phyloP scores from a whole-genome alignment of 2,113 vertebrate species.

The Callocephalon fimbriatum region DNA sequence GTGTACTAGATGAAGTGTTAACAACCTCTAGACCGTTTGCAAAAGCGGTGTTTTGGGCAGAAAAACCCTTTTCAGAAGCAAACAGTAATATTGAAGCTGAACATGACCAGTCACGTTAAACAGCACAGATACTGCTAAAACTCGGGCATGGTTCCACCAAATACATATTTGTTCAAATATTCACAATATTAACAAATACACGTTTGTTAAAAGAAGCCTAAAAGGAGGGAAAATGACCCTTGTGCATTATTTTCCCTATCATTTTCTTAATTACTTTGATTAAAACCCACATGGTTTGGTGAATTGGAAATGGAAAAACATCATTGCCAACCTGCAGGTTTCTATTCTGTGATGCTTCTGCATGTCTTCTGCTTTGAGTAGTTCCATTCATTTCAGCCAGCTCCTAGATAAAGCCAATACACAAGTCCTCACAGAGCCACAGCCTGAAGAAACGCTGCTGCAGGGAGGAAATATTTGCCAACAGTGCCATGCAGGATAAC shows the following conservation, averaged over 20 bases:
- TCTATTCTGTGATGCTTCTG: not conserved
- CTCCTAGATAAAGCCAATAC: rapidly evolving
- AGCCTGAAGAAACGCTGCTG: rapidly evolving
- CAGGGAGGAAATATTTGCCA: not conserved
- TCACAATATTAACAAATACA: not conserved
- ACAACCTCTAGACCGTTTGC: rapidly evolving
- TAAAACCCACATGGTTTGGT: not conserved
- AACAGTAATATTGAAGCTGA: not conserved
- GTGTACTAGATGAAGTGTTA: rapidly evolving
- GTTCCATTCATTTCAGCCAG: not conserved
- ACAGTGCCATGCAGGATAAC: rapidly evolving
- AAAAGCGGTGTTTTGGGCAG: not conserved
- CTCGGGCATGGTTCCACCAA: not conserved
- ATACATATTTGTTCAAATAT: not conserved
- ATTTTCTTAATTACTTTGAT: not conserved
- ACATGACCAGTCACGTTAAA: not conserved
- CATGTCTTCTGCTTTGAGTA: not conserved
- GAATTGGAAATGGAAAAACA: not conserved
- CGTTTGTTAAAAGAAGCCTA: not conserved
- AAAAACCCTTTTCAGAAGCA: not conserved
- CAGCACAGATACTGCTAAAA: not conserved
- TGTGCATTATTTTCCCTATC: rapidly evolving
- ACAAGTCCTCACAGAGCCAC: not conserved
- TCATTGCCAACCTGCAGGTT: too few species aligned
- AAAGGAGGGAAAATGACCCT: rapidly evolving